phyloP scores from a whole-genome alignment of 2,113 vertebrate genomes.

The Callithrix jacchus region DNA sequence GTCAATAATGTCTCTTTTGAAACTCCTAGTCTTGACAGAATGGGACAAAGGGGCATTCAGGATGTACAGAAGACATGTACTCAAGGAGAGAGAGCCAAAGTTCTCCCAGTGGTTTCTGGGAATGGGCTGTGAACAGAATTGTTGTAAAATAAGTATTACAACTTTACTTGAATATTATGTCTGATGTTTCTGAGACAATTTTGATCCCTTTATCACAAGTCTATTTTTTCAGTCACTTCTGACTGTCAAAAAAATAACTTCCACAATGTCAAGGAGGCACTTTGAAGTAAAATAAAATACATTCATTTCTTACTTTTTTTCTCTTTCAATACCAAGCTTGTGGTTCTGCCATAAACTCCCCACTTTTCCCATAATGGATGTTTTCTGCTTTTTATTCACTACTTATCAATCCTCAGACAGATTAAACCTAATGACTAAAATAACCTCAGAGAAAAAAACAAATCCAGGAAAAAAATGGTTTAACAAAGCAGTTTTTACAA shows the following conservation, averaged over 20 bases:
- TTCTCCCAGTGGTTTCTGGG: neutral
- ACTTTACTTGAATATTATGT: neutral
- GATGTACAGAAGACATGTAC: neutral
- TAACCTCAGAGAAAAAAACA: neutral
- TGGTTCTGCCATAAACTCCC: neutral
- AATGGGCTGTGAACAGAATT: neutral
- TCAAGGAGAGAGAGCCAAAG: neutral
- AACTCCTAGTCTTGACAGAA: neutral
- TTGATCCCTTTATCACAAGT: neutral
- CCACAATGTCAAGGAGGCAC: neutral
- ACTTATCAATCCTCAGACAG: neutral
- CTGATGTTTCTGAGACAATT: neutral
- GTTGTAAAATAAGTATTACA: neutral
- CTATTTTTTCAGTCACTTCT: neutral
- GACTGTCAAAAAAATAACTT: neutral
- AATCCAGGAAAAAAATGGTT: neutral
- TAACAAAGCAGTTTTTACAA: neutral
- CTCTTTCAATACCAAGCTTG: constrained; percentile 35
- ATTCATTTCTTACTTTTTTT: neutral
- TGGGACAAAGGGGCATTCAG: neutral
- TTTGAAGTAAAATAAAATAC: constrained; percentile 16
- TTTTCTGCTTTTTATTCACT: neutral
- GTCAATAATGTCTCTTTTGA: neutral
- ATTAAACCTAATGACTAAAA: neutral
- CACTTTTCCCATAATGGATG: neutral